phyloP scores from a whole-genome alignment of 2,113 vertebrate species.

The Scopus umbretta region DNA sequence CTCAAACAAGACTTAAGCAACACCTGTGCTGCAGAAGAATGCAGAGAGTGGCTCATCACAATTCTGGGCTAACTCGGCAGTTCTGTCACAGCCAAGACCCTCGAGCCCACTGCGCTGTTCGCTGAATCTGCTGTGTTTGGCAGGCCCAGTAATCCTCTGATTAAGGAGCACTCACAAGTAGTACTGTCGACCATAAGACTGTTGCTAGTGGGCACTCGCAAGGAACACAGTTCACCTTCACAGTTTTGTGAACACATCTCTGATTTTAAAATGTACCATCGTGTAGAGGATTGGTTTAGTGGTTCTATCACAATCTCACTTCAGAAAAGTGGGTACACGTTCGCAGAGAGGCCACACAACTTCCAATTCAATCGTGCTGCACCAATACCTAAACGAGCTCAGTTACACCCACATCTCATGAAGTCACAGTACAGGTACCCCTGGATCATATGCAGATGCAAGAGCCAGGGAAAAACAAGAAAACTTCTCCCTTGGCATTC shows the following conservation, averaged over 20 bases:
- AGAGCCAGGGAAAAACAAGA: background rate
- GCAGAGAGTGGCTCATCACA: background rate
- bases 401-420: background rate
- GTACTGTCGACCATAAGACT: accelerated
- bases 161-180: background rate
- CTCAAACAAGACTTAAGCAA: background rate
- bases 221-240: background rate
- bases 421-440: background rate
- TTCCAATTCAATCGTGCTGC: background rate
- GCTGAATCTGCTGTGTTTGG: background rate
- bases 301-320: background rate
- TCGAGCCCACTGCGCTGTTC: background rate
- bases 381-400: background rate
- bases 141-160: background rate
- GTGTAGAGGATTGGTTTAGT: background rate
- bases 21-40: background rate
- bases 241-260: background rate
- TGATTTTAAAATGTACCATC: background rate
- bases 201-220: background rate
- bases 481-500: background rate
- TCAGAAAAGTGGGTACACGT: background rate
- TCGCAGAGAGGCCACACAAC: background rate
- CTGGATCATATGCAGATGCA: background rate
- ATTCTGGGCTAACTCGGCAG: background rate
- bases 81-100: background rate